Evolutionary conservation across 2,113 vertebrate species (phyloP).

Genomic region (Alces alces): DNA sequence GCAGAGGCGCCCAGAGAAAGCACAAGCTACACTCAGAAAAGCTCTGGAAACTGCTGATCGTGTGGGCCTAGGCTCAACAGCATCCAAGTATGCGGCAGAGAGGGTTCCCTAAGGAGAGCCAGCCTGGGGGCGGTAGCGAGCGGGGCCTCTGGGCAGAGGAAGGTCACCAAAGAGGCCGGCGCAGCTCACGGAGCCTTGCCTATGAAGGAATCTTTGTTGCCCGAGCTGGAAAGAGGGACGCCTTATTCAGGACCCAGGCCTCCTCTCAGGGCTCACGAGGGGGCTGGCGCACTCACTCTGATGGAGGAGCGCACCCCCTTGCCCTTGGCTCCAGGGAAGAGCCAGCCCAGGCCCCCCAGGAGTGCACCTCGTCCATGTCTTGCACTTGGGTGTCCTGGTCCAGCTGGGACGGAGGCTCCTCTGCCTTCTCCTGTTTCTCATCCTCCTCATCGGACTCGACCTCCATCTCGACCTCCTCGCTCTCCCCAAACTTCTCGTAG

Average conservation of each 20-base stretch:
- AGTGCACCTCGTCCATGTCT: constrained; percentile 96
- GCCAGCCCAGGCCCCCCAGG: rapidly evolving
- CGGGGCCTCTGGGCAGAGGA: background rate
- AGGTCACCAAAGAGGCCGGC: background rate
- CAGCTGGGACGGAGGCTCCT: constrained; percentile 85
- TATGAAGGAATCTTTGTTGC: constrained; percentile 43
- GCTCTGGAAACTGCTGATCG: background rate
- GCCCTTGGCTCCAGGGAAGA: background rate
- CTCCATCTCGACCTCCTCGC: constrained; percentile 99
- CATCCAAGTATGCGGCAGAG: background rate
- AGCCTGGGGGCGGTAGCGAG: background rate
- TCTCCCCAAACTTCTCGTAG: constrained; percentile 98
- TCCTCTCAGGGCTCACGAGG: background rate
- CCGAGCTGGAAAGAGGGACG: background rate
- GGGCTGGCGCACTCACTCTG: background rate
- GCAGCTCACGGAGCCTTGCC: background rate
- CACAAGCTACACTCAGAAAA: constrained; percentile 11
- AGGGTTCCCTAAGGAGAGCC: background rate
- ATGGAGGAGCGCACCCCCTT: background rate
- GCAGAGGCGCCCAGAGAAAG: background rate
- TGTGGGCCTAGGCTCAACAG: background rate
- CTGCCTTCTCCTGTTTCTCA: constrained; percentile 83
- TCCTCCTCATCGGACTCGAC: constrained; percentile 98
- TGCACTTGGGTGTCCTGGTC: constrained; percentile 99
- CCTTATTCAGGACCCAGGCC: background rate